Evolutionary conservation across 1,140 invertebrate genomes (phyloP).

Genomic region (Anoplophora glabripennis): DNA sequence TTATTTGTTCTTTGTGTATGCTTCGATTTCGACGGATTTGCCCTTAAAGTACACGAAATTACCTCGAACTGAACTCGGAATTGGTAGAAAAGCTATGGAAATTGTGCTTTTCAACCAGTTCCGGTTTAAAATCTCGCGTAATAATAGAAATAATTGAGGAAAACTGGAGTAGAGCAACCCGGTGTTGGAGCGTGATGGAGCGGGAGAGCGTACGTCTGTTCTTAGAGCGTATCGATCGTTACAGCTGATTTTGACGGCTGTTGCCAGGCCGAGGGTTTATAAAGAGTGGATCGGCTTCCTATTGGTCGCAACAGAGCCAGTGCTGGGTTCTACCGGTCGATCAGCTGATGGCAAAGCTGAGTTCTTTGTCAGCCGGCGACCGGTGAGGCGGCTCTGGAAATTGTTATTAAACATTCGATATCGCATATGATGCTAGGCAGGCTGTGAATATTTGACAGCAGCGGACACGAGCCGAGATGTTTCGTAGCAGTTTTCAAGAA

Average conservation of each 20-base stretch:
- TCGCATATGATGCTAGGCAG: constrained; percentile 14
- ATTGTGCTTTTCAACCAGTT: not conserved
- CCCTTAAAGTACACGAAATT: constrained; percentile 20
- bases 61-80: not conserved
- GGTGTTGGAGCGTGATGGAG: constrained; percentile 19
- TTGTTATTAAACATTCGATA: constrained; percentile 3
- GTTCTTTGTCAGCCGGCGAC: constrained; percentile 37
- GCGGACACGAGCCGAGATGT: constrained; percentile 28
- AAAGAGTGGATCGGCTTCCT: constrained; percentile 27
- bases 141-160: constrained; percentile 3
- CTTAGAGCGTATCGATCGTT: constrained; percentile 37
- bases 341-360: constrained; percentile 38
- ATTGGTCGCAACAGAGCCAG: constrained; percentile 33
- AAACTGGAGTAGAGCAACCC: not conserved
- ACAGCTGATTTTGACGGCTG: constrained; percentile 48
- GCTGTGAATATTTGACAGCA: constrained; percentile 24
- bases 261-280: constrained; percentile 42
- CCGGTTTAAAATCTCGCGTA: constrained; percentile 3
- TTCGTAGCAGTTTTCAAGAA: constrained; percentile 36
- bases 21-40: constrained; percentile 13
- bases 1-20: constrained; percentile 31
- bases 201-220: constrained; percentile 15
- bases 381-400: constrained; percentile 17
- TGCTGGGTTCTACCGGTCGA: constrained; percentile 26
- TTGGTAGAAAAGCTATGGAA: not conserved